Percentiles rank a stretch among this genome's conserved stretches.
phyloP scores from a whole-genome alignment of 1,140 invertebrate genomes.

The Whitmania pigra region DNA sequence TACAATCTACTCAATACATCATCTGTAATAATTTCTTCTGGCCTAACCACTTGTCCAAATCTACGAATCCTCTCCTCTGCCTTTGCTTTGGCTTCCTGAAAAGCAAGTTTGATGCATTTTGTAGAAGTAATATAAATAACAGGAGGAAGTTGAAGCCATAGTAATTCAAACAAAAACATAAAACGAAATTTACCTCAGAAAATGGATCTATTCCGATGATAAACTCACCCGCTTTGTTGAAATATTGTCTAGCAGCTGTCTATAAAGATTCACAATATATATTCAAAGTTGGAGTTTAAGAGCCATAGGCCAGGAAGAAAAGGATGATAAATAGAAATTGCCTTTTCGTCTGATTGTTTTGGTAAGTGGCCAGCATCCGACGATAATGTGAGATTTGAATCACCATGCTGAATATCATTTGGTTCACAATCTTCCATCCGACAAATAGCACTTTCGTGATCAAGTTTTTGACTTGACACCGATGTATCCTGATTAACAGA shows the following conservation, averaged over 20 bases:
- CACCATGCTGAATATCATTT: too few species aligned
- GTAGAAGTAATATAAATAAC: neutral
- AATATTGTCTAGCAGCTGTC: neutral
- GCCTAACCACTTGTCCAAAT: neutral
- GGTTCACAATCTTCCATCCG: too few species aligned
- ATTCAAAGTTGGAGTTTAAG: too few species aligned
- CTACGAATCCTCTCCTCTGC: conserved; percentile 6
- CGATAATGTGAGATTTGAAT: too few species aligned
- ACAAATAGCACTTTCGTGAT: too few species aligned
- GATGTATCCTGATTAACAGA: too few species aligned
- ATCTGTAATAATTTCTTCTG: neutral
- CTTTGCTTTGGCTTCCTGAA: conserved; percentile 8
- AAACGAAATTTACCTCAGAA: neutral
- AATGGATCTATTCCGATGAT: neutral
- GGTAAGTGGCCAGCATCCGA: too few species aligned
- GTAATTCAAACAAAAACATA: neutral
- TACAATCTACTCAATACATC: neutral
- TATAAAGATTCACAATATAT: too few species aligned
- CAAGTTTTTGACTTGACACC: too few species aligned
- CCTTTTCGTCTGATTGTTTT: too few species aligned
- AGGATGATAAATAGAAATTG: too few species aligned
- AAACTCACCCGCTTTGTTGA: conserved; percentile 6
- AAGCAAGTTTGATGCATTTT: neutral
- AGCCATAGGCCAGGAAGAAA: too few species aligned
- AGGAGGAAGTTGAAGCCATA: neutral